Conservation (phyloP, 2,113 vertebrate species). For the Rhizomys pruinosus region DNA sequence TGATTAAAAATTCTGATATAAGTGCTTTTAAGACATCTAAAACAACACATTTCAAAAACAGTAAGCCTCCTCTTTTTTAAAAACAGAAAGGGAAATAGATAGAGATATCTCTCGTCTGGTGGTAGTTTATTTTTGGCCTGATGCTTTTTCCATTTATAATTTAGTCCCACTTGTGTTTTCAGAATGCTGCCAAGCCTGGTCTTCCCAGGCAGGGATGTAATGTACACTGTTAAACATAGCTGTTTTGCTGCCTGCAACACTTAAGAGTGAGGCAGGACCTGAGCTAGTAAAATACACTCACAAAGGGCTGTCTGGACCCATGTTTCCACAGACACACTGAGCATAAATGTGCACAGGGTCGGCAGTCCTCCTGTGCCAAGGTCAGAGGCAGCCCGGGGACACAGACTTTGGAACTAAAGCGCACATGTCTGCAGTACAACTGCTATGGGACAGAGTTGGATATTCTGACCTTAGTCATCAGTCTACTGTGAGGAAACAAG, state of each 20-base stretch:
- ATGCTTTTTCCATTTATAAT: slow-evolving; percentile 84
- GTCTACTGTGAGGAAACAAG: slow-evolving; percentile 6
- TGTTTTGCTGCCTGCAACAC: slow-evolving; percentile 81
- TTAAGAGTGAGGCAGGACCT: slow-evolving; percentile 77
- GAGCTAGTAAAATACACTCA: slow-evolving; percentile 85
- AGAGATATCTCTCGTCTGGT: slow-evolving; percentile 79
- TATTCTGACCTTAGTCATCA: slow-evolving; percentile 31
- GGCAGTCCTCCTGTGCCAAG: slow-evolving; percentile 35
- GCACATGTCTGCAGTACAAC: neutral
- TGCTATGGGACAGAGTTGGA: neutral
- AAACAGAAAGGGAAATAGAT: slow-evolving; percentile 69
- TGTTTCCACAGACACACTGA: slow-evolving; percentile 74
- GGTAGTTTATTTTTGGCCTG: slow-evolving; percentile 85
- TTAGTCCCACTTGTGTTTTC: slow-evolving; percentile 78
- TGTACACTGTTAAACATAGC: slow-evolving; percentile 84
- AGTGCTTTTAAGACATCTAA: slow-evolving; percentile 71
- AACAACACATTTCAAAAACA: neutral
- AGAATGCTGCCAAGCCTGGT: slow-evolving; percentile 84
- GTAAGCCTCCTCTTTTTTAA: slow-evolving; percentile 33
- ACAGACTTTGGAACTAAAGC: neutral
- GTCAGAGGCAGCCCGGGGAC: slow-evolving; percentile 54
- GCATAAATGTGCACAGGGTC: slow-evolving; percentile 70
- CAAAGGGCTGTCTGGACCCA: slow-evolving; percentile 73
- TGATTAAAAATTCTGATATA: slow-evolving; percentile 40
- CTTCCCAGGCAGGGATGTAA: slow-evolving; percentile 81